Evolutionary conservation across 2,797 vertebrate genomes (phyloP).

Genomic region (Yasuhikotakia modesta): DNA sequence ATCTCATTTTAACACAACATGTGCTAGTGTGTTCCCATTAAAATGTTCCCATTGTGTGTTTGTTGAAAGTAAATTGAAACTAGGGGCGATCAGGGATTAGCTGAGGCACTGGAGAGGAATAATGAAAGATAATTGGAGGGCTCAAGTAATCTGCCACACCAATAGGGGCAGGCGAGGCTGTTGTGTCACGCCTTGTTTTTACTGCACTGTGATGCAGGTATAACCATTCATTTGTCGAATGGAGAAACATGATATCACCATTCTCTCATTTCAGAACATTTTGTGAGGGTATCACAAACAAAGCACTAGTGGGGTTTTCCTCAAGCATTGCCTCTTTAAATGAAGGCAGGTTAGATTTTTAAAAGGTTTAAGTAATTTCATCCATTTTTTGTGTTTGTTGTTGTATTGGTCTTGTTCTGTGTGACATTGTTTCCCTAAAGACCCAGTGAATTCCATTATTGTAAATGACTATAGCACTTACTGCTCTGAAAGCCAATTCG

Average conservation of each 20-base stretch:
- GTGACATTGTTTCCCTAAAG: constrained; percentile 6
- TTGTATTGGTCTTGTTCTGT: neutral
- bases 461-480: constrained; percentile 1
- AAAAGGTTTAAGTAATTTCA: neutral
- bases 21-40: constrained; percentile 15
- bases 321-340: neutral
- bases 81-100: constrained; percentile 31
- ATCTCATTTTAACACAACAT: constrained; percentile 15
- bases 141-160: constrained; percentile 34
- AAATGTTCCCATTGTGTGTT: constrained; percentile 4
- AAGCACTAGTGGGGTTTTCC: neutral
- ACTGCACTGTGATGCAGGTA: constrained; percentile 5
- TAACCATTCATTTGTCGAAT: constrained; percentile 20
- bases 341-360: neutral
- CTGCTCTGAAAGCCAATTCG: neutral
- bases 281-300: neutral
- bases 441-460: neutral
- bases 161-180: neutral
- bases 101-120: constrained; percentile 18
- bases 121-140: constrained; percentile 47
- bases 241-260: constrained; percentile 38
- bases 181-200: constrained; percentile 30
- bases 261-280: constrained; percentile 29
- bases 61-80: constrained; percentile 47
- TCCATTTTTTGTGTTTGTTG: neutral